Evolutionary conservation across 2,113 vertebrate species (phyloP).

Genomic region (Todiramphus chloris): DNA sequence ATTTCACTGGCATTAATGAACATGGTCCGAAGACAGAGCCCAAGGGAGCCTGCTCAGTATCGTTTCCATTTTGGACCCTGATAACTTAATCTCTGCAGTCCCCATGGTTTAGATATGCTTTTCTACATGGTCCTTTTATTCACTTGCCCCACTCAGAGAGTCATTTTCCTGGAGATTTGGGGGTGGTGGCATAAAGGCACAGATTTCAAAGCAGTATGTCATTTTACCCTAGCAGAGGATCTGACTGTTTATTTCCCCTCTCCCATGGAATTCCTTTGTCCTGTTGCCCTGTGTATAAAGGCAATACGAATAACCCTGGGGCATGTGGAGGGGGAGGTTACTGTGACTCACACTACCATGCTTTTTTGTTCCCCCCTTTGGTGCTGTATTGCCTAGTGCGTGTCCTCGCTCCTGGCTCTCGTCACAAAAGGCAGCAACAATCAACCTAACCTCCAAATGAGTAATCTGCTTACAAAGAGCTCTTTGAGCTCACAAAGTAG

Average conservation of each 20-base stretch:
- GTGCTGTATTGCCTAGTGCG: conserved; percentile 11
- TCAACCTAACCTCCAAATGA: conserved; percentile 65
- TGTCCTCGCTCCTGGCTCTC: conserved; percentile 55
- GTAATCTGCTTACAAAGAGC: conserved; percentile 79
- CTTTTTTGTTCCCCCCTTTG: conserved; percentile 42
- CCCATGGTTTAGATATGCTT: not conserved
- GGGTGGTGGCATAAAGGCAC: not conserved
- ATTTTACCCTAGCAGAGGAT: conserved; percentile 1
- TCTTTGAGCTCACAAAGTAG: conserved; percentile 74
- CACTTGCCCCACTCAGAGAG: not conserved
- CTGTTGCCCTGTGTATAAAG: conserved; percentile 1
- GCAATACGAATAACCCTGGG: conserved; percentile 10
- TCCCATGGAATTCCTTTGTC: conserved; percentile 35
- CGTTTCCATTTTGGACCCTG: conserved; percentile 8
- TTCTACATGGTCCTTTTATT: conserved; percentile 4
- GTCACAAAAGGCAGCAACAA: conserved; percentile 56
- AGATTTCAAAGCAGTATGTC: conserved; percentile 52
- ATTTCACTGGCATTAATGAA: not conserved
- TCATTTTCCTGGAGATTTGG: not conserved
- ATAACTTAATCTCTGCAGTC: not conserved
- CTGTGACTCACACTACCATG: conserved; percentile 52
- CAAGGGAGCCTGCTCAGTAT: not conserved
- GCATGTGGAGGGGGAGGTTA: conserved; percentile 9
- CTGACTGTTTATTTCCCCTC: conserved; percentile 41
- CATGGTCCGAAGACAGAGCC: not conserved